Percentiles rank a stretch among this genome's conserved stretches.
phyloP scores from a whole-genome alignment of 2,888 invertebrate species.

The Notocelia uddmanniana region DNA sequence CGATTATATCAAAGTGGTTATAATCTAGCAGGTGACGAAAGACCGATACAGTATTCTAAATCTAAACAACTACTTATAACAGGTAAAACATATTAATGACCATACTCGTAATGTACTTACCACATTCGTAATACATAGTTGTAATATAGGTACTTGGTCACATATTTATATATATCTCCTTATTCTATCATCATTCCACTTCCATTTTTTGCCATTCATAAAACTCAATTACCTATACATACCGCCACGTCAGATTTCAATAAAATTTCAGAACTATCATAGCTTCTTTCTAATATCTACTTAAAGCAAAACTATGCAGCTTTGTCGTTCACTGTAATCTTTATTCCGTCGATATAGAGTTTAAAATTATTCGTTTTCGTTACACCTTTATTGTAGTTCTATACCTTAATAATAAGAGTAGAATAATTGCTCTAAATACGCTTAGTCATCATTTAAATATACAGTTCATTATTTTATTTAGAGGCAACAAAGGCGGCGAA shows the following conservation, averaged over 20 bases:
- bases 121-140: too few species aligned
- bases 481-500: constrained; percentile 45
- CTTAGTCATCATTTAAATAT: constrained; percentile 67
- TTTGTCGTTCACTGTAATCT: neutral
- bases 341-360: neutral
- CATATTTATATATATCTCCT: neutral
- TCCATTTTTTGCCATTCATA: constrained; percentile 1
- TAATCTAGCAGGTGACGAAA: too few species aligned
- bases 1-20: too few species aligned
- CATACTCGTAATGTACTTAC: too few species aligned
- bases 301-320: constrained; percentile 4
- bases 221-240: constrained; percentile 12
- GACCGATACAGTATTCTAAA: too few species aligned
- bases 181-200: constrained; percentile 11
- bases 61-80: too few species aligned
- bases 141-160: neutral
- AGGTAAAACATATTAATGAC: too few species aligned
- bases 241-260: constrained; percentile 24
- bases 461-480: constrained; percentile 46
- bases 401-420: constrained; percentile 24
- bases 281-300: constrained; percentile 29
- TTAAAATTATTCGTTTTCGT: neutral
- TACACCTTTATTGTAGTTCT: neutral
- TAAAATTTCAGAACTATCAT: constrained; percentile 27
- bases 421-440: constrained; percentile 51